A percentile compares a stretch with the other conserved stretches of the same genome.
phyloP scores from a whole-genome alignment of 2,888 invertebrate genomes.

The Acrobasis repandana region DNA sequence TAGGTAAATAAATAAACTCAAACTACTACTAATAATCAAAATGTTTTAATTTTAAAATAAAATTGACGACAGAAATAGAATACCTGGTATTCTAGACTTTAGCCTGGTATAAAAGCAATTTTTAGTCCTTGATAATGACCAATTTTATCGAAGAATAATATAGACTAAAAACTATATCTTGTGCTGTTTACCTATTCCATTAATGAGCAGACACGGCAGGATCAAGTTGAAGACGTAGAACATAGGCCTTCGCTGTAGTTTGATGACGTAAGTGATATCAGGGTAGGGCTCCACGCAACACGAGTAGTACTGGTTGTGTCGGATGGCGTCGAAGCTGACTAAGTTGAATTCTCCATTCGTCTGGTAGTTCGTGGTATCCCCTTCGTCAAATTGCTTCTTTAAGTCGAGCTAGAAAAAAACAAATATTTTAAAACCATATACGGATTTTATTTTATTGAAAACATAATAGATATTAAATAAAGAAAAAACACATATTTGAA shows the following conservation, averaged over 20 bases:
- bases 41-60: no score
- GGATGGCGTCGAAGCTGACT: slow-evolving; percentile 88
- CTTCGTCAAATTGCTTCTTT: slow-evolving; percentile 89
- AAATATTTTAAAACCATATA: slow-evolving; percentile 4
- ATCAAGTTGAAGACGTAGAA: slow-evolving; percentile 94
- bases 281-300: slow-evolving; percentile 93
- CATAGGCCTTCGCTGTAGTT: slow-evolving; percentile 89
- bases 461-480: no score
- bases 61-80: no score
- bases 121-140: no score
- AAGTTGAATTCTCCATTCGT: slow-evolving; percentile 96
- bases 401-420: slow-evolving; percentile 84
- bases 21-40: no score
- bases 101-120: no score
- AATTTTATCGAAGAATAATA: no score
- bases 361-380: slow-evolving; percentile 94
- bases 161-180: no score
- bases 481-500: background rate
- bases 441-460: background rate
- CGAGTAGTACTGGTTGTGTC: slow-evolving; percentile 89
- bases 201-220: slow-evolving; percentile 92
- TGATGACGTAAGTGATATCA: slow-evolving; percentile 91
- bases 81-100: no score
- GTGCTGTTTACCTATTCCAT: slow-evolving; percentile 93
- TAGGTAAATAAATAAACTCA: no score